Conservation (phyloP, 2,113 vertebrate species). For the Microtus richardsoni region DNA sequence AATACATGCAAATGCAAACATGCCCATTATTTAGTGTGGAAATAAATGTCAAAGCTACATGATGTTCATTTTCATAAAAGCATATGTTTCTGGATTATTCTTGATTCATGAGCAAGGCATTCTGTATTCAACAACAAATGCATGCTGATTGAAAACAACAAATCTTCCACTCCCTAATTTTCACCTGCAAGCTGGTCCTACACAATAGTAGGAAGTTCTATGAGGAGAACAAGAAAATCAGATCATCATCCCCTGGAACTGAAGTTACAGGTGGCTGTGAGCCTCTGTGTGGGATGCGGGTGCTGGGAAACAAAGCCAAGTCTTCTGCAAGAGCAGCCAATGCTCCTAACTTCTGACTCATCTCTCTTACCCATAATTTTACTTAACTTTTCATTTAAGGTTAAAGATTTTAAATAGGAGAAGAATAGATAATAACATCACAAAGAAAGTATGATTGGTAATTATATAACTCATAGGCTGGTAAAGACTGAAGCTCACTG, state of each 20-base stretch:
- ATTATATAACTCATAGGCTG: neutral
- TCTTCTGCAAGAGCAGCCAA: neutral
- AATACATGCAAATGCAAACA: neutral
- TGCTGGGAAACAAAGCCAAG: neutral
- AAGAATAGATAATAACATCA: neutral
- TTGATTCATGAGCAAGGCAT: neutral
- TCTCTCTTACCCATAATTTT: neutral
- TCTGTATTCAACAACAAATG: neutral
- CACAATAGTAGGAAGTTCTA: neutral
- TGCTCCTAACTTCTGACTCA: neutral
- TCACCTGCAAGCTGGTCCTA: neutral
- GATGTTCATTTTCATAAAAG: neutral
- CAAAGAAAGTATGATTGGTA: neutral
- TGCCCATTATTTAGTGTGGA: neutral
- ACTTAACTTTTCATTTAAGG: neutral
- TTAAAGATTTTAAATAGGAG: neutral
- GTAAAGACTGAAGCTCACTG: neutral
- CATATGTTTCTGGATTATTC: neutral
- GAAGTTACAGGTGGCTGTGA: neutral
- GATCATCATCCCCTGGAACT: neutral
- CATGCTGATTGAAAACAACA: neutral
- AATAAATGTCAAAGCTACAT: constrained; percentile 4
- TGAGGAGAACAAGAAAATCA: neutral
- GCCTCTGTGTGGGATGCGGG: neutral
- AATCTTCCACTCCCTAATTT: neutral